Base-by-base conservation (phyloP, 1,140 invertebrate species). In the Papilio polyxenes region DNA sequence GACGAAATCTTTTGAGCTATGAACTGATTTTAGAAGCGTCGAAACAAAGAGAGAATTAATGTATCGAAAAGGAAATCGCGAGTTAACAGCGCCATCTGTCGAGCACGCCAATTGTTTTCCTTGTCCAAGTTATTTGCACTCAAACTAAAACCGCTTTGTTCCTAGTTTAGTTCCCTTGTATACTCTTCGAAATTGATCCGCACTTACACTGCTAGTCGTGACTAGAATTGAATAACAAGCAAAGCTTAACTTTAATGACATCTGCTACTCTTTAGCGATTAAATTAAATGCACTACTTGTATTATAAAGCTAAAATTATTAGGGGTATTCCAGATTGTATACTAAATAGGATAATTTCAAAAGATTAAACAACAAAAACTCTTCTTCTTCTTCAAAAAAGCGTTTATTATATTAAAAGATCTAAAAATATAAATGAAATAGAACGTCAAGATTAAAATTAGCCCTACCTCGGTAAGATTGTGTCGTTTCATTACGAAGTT, bases 11-110 rank as follows among this genome's bases (percentile, higher is more conserved):
- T 69, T 69, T 69, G 3, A 69, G 10, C 23, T 11, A 37, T 37
- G 23, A 37, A 37, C 3, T 69, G 1, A 2, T 31, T 69, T 37
- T 23, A 11, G 62, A 69, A 69, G 23, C 23, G 23, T 31, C 23
- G 0, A 23, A 31, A 4, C 23, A 69, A 69, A 69, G 9, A 13
- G 62, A 10, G 10, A 23, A 23, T 69, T 69, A 69, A 11, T 20
- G n/a, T 31, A 69, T 37, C 62, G 62, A 56, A 56, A 56, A 69
- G 62, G 23, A 9, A 65, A 69, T 11, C 62, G 59, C 59, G 20
- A 65, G 65, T 69, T 69, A 69, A 69, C 23, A 69, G 11, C 65
- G 65, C 65, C 31, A 69, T 69, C 65, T 69, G 65, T 31, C 23
- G 65, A 13, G 9, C 20, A 3, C 20, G 65, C 65, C 65, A 37